A percentile compares a stretch with the other conserved stretches of the same genome.
Conservation (phyloP, 2,113 vertebrate genomes). For the Colossoma macropomum region DNA sequence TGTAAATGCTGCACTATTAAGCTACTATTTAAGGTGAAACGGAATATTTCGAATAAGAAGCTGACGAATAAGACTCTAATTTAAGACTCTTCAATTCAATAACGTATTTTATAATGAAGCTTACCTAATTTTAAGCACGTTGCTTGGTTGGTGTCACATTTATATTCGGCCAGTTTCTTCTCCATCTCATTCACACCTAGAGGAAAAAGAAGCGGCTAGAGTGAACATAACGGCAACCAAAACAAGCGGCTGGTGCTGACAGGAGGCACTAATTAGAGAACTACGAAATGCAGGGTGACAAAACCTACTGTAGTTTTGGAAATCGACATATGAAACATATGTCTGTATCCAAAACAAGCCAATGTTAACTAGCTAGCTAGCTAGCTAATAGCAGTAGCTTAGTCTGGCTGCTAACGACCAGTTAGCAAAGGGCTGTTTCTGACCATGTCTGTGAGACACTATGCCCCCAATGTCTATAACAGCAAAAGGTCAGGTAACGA, state of each 20-base stretch:
- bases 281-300: no score
- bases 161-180: slow-evolving; percentile 97
- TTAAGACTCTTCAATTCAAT: neutral
- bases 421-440: neutral
- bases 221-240: neutral
- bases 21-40: no score
- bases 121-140: slow-evolving; percentile 93
- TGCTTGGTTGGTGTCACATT: slow-evolving; percentile 97
- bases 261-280: neutral
- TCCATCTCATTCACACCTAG: slow-evolving; percentile 90
- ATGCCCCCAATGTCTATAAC: neutral
- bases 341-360: neutral
- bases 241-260: no score
- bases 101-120: neutral
- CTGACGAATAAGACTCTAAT: no score
- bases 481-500: neutral
- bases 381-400: neutral
- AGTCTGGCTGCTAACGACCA: neutral
- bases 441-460: neutral
- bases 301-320: no score
- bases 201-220: slow-evolving; percentile 38
- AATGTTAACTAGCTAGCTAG: neutral
- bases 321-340: neutral
- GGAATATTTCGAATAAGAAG: no score
- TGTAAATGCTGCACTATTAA: no score